Percentiles rank a stretch among this genome's conserved stretches.
Conservation (phyloP, 2,113 vertebrate species). For the Chiloscyllium plagiosum region DNA sequence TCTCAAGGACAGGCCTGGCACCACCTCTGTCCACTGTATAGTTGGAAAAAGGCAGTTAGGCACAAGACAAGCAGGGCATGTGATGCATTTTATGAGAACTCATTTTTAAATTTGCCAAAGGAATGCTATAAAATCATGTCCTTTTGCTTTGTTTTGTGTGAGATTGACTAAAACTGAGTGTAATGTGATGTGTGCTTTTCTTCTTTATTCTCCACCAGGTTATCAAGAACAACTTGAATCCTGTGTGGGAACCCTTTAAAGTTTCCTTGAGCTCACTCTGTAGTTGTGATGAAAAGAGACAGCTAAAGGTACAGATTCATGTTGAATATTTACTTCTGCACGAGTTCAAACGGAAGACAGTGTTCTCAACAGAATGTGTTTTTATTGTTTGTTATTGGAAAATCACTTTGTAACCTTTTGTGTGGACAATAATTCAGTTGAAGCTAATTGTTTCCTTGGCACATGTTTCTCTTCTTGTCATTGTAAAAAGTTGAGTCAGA, state of each 20-base stretch:
- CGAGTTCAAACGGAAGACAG: not conserved
- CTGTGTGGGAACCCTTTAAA: slow-evolving; percentile 89
- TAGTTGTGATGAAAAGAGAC: slow-evolving; percentile 82
- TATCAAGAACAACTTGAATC: slow-evolving; percentile 92
- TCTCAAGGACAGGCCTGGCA: no score
- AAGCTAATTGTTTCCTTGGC: not conserved
- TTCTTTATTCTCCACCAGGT: slow-evolving; percentile 58
- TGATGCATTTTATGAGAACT: no score
- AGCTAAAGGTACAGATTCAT: slow-evolving; percentile 70
- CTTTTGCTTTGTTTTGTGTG: not conserved
- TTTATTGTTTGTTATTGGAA: not conserved
- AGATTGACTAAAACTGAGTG: not conserved
- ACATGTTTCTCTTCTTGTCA: not conserved
- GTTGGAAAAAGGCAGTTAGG: no score
- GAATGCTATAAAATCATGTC: not conserved
- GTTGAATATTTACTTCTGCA: not conserved
- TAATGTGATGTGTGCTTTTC: not conserved
- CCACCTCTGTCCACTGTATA: no score
- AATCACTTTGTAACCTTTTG: not conserved
- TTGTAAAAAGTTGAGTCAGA: not conserved
- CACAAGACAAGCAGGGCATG: no score
- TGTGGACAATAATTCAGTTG: not conserved
- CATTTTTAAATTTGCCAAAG: no score
- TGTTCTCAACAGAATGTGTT: not conserved
- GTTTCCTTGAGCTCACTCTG: slow-evolving; percentile 86